Evolutionary conservation across 2,888 invertebrate genomes (phyloP).

Genomic region (Melikaiella ostensackeni): DNA sequence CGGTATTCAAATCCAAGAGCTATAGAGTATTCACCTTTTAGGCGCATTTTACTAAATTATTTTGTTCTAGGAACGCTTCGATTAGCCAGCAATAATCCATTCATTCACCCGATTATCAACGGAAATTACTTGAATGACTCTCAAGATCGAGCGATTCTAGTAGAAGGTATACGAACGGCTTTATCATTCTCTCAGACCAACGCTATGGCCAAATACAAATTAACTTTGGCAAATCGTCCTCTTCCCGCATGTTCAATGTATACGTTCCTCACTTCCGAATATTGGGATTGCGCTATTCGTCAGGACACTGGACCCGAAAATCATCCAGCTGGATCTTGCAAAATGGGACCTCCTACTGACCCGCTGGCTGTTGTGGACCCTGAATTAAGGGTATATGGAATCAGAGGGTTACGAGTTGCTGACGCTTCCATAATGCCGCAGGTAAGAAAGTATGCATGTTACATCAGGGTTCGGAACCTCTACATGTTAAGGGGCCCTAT

Average conservation of each 20-base stretch:
- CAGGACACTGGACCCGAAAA: constrained; percentile 88
- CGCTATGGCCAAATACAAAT: constrained; percentile 71
- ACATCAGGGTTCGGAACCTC: too few relatives aligned
- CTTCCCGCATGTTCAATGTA: constrained; percentile 64
- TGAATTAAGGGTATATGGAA: constrained; percentile 82
- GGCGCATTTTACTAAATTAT: not conserved
- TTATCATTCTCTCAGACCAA: constrained; percentile 81
- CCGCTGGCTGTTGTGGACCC: constrained; percentile 87
- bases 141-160: constrained; percentile 82
- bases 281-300: constrained; percentile 86
- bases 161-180: constrained; percentile 82
- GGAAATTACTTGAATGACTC: constrained; percentile 87
- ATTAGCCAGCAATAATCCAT: constrained; percentile 84
- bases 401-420: constrained; percentile 80
- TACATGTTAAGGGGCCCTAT: too few relatives aligned
- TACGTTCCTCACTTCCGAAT: constrained; percentile 82
- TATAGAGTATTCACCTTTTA: too few relatives aligned
- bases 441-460: constrained; percentile 59
- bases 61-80: constrained; percentile 64
- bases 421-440: constrained; percentile 83
- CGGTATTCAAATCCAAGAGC: too few relatives aligned
- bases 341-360: constrained; percentile 87
- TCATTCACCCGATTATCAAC: constrained; percentile 85
- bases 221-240: constrained; percentile 63
- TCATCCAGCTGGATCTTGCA: constrained; percentile 90